Evolutionary conservation across 2,113 vertebrate genomes (phyloP), one percentile per base, ranked within the genome.

Genomic region (Mustela lutreola): DNA sequence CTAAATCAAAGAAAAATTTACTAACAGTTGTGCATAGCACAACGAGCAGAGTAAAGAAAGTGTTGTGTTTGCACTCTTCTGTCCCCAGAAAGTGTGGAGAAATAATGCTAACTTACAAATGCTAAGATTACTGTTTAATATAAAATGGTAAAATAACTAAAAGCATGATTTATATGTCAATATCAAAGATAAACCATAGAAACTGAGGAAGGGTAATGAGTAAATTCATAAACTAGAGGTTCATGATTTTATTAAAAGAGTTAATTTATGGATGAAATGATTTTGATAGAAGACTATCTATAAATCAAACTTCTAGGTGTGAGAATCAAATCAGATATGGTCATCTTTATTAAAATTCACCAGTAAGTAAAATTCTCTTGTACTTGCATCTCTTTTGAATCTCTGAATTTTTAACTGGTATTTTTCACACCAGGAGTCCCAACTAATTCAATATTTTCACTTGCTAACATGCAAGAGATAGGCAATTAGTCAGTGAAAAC

Each of bases 1-100:
- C 31, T 76, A 93, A 95, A 91, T 89, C n/a, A 95, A 94, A 89
- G 79, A 83, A 95, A 94, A 96, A 79, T 42, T 80, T 76, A 83
- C 31, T 86, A 48, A 86, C 21, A 76, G 31, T 76, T 89, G 45
- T 91, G 39, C 39, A 71, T 89, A 7, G 48, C 3, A 67, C 33
- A 63, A 24, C n/a, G 19, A 53, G 22, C 67, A 86, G n/a, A 67
- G 4, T 33, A 50, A 91, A 92, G 2, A 90, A 82, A 50, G 10
- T 73, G 4, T 9, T 65, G 22, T 2, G 33, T 81, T 53, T 95
- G 21, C 0, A 67, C 3, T 76, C 45, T n/a, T 92, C 31, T 5
- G 5, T 94, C 39, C 39, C 11, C 28, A 33, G 6, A 93, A 93
- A 95, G 87, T 71, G n/a, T 53, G 11, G 28, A 78, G 56, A 94